phyloP scores from a whole-genome alignment of 2,797 vertebrate genomes.

The Scyliorhinus canicula region DNA sequence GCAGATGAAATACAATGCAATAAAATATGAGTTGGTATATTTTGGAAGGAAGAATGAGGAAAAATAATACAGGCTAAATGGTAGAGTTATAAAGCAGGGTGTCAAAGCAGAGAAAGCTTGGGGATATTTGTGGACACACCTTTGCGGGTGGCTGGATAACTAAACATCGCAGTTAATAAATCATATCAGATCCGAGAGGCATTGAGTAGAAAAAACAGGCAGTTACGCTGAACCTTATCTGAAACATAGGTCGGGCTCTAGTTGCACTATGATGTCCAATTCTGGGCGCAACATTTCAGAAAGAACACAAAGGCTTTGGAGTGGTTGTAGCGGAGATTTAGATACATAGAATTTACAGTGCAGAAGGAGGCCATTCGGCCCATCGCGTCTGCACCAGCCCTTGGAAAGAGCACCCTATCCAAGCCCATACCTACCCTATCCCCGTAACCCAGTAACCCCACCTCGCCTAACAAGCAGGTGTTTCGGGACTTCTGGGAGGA shows the following conservation, averaged over 20 bases:
- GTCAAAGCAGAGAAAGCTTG: neutral
- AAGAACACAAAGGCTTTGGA: neutral
- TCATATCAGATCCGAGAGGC: neutral
- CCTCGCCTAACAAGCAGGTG: no score
- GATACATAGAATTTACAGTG: no score
- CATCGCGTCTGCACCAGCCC: no score
- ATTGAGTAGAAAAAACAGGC: neutral
- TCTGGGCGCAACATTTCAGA: neutral
- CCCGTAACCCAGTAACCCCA: no score
- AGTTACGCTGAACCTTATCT: neutral
- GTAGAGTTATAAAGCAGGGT: neutral
- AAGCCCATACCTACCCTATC: no score
- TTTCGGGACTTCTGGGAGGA: no score
- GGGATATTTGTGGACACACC: neutral
- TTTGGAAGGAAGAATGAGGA: no score
- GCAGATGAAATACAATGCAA: no score
- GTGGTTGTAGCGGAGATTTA: neutral
- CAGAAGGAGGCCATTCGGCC: no score
- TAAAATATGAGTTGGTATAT: no score
- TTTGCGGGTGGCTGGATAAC: neutral
- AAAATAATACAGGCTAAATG: neutral
- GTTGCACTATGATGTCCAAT: neutral
- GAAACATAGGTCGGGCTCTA: no score
- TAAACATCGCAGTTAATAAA: neutral
- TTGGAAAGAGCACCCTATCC: no score